Conservation (phyloP, 2,797 vertebrate genomes). For the Halcyon smyrnensis region DNA sequence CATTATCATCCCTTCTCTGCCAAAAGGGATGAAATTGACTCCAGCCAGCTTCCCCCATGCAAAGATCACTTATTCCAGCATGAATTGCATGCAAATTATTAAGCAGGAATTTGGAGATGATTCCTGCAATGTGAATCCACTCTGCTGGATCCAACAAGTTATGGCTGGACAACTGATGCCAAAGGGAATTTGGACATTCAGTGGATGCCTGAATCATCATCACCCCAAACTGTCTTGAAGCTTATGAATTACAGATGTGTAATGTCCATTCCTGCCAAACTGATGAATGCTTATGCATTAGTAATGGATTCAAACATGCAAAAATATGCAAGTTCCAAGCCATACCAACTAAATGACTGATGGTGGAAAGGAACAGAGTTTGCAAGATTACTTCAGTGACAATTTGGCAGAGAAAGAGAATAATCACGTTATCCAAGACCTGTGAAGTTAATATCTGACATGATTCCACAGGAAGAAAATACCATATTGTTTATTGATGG, state of each 20-base stretch:
- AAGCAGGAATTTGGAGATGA: constrained; percentile 59
- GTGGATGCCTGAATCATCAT: constrained; percentile 56
- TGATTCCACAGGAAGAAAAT: neutral
- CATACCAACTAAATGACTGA: neutral
- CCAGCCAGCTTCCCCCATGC: constrained; percentile 64
- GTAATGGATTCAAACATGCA: constrained; percentile 30
- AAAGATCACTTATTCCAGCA: constrained; percentile 66
- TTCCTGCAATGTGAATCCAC: constrained; percentile 46
- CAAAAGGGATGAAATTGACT: constrained; percentile 65
- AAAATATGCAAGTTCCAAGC: constrained; percentile 12
- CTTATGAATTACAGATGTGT: constrained; percentile 65
- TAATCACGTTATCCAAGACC: neutral
- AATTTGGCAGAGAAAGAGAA: neutral
- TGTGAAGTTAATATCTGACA: neutral
- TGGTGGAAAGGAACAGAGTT: neutral
- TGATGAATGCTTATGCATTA: constrained; percentile 33
- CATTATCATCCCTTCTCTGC: constrained; percentile 53
- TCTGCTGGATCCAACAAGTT: constrained; percentile 61
- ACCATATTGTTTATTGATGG: neutral
- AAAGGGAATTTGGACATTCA: constrained; percentile 63
- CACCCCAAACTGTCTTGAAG: constrained; percentile 43
- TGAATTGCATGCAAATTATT: constrained; percentile 62
- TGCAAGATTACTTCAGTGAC: neutral
- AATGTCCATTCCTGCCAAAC: constrained; percentile 33
- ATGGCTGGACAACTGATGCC: constrained; percentile 54